A percentile compares a stretch with the other conserved stretches of the same genome.
Evolutionary conservation across 2,113 vertebrate species (phyloP).

Genomic region (Numida meleagris): DNA sequence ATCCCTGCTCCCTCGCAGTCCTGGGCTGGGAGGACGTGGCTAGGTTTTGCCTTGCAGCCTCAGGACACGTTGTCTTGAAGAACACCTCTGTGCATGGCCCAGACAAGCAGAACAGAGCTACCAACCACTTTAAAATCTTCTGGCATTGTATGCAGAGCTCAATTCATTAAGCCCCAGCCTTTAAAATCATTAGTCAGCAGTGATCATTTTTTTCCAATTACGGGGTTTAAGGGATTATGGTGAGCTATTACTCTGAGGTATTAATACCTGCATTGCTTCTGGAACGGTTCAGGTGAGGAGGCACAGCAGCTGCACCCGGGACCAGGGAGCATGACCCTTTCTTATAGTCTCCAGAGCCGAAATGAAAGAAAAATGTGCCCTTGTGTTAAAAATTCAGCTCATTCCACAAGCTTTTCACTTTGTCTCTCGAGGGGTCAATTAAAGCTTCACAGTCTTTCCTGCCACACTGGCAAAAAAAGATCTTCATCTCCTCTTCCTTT

Average conservation of each 20-base stretch:
- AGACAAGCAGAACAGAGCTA: neutral
- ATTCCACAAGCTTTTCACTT: conserved; percentile 40
- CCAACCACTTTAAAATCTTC: neutral
- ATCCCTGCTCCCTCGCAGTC: neutral
- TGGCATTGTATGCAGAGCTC: neutral
- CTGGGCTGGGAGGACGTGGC: neutral
- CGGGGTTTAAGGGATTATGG: neutral
- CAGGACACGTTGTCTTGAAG: neutral
- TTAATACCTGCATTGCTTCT: neutral
- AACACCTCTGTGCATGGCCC: neutral
- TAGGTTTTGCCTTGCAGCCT: neutral
- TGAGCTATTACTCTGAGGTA: neutral
- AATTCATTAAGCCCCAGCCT: neutral
- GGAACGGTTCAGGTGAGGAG: neutral
- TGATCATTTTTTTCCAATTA: conserved; percentile 37
- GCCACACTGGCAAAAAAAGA: conserved; percentile 48
- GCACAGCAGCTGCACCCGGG: neutral
- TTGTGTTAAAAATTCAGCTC: conserved; percentile 37
- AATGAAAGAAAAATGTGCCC: neutral
- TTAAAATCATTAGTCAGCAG: conserved; percentile 29
- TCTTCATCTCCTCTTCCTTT: conserved; percentile 53
- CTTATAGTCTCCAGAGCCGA: neutral
- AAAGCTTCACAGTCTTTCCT: conserved; percentile 60
- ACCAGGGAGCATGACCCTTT: neutral
- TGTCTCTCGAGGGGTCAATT: conserved; percentile 68